Evolutionary conservation across 2,888 invertebrate species (phyloP), one percentile per base, ranked within the genome.

Genomic region (Cosmorhoe ocellata): DNA sequence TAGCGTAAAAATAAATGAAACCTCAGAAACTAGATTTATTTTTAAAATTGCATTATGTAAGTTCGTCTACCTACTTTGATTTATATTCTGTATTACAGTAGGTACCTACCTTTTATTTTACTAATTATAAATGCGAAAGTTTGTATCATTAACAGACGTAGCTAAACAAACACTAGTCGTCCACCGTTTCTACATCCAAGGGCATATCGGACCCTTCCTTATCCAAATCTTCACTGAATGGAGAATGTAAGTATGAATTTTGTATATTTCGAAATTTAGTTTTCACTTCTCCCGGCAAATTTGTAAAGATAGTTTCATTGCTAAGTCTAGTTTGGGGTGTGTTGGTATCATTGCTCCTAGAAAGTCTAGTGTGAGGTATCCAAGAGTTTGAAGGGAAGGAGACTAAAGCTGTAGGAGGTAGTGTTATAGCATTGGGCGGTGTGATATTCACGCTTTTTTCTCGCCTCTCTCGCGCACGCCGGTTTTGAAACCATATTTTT

Each of bases 401-500:
- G 10, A 22, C 26, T 18, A 52, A 14, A 3, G 71, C 52, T 0
- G 84, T 82, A 0, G 89, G 74, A 2, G 83, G 79, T n/a, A 90
- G 59, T 1, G 84, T 67, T 1, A 87, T 70, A 1, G 76, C 79
- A 13, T 71, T 63, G 1, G 89, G 89, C 0, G 86, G 86, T 0
- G 71, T 59, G 1, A 89, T 79, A 14, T 56, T 76, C 0, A 66
- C 61, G 42, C 71, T 76, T 66, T 91, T 92, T 77, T 95, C 95
- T 61, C 95, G 90, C 59, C 95, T 85, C 67, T 95, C 95, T 26
- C 95, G 90, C 0, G 95, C 95, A 39, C 95, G 91, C 36, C 95
- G 92, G 76, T 95, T 95, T 92, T 95, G 95, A 74, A 95, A 95
- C 95, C 95, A 95, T 63, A 95, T 95, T 87, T 94, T 91, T 44